These are phyloP conservation scores for Ctena decussata DNA, from an alignment of 2,888 invertebrate species.

Conservation along the genomic window DNA sequence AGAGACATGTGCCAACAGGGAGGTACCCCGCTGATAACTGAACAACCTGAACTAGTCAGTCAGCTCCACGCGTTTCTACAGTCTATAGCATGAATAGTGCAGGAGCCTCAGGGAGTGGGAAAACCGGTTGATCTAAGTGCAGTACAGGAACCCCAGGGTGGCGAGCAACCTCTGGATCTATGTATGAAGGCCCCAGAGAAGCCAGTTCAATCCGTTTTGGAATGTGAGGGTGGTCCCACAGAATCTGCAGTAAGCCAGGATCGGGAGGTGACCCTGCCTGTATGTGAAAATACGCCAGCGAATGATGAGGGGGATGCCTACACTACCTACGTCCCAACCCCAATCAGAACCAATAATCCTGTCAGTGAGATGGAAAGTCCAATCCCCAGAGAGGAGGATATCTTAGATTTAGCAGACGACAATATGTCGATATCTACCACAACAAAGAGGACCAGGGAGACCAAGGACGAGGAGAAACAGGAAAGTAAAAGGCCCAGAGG, in stretches of 20 bases:
- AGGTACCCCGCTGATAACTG: background rate
- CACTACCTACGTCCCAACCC: background rate
- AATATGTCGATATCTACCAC: background rate
- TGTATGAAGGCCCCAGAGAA: background rate
- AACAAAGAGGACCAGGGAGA: background rate
- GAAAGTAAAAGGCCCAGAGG: background rate
- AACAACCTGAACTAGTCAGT: background rate
- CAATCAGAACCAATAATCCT: background rate
- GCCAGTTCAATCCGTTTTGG: background rate
- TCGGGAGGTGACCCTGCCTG: background rate
- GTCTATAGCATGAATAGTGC: background rate
- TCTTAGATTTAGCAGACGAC: background rate
- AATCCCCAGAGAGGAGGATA: background rate
- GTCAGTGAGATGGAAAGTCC: background rate
- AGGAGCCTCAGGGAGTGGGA: background rate
- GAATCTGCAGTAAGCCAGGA: background rate
- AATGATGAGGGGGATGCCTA: too few relatives aligned
- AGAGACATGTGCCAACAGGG: background rate
- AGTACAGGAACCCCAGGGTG: background rate
- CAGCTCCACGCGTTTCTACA: background rate
- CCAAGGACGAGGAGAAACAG: background rate
- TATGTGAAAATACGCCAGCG: background rate
- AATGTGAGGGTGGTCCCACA: background rate
- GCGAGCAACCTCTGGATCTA: background rate
- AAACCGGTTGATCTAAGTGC: background rate